These are phyloP conservation scores for Yponomeuta evonymella DNA, from an alignment of 2,888 invertebrate species.

Conservation along the genomic window DNA sequence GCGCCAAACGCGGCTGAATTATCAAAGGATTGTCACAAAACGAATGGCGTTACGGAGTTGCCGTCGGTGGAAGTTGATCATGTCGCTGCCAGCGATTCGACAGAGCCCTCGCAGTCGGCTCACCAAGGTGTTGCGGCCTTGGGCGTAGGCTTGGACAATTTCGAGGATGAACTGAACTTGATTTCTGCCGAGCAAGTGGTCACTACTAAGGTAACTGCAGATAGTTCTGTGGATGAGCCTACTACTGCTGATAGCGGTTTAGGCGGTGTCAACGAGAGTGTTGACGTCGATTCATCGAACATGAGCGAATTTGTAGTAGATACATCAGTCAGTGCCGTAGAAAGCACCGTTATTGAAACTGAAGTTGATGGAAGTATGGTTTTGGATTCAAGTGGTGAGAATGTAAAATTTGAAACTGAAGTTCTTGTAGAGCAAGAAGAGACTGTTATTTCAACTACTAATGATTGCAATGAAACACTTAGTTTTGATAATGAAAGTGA, in stretches of 20 bases:
- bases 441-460: conserved; percentile 19
- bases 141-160: not conserved
- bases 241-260: not conserved
- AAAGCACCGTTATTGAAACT: not conserved
- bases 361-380: not conserved
- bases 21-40: conserved; percentile 49
- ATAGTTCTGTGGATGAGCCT: not conserved
- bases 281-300: not conserved
- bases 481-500: conserved; percentile 30
- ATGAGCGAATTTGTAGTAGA: conserved; percentile 7
- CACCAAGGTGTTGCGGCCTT: not conserved
- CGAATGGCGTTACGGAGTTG: conserved; percentile 53
- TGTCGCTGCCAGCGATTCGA: not conserved
- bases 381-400: conserved; percentile 26
- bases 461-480: conserved; percentile 34
- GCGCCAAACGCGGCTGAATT: conserved; percentile 30
- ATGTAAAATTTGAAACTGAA: conserved; percentile 60
- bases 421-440: conserved; percentile 49
- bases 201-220: not conserved
- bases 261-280: not conserved
- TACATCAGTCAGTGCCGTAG: conserved; percentile 1
- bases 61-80: conserved; percentile 10
- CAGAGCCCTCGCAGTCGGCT: not conserved
- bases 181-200: not conserved
- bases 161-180: not conserved